Percentiles rank a stretch among this genome's conserved stretches.
phyloP scores from a whole-genome alignment of 2,113 vertebrate species.

The Tamias sibiricus region DNA sequence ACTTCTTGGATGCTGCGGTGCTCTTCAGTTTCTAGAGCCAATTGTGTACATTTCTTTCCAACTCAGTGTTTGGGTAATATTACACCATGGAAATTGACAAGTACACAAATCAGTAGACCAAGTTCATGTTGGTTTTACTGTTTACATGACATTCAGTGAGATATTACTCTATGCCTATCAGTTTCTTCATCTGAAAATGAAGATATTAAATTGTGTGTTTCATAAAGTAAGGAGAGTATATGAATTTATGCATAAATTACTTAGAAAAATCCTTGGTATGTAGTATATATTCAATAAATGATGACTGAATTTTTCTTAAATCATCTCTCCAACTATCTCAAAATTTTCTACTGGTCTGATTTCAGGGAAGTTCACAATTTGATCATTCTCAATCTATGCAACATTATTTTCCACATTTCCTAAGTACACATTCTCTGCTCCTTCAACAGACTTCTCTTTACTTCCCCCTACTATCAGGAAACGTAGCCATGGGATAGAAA shows the following conservation, averaged over 20 bases:
- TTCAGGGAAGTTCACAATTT: background rate
- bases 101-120: background rate
- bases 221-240: background rate
- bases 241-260: background rate
- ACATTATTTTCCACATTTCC: background rate
- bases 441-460: background rate
- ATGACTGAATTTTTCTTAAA: background rate
- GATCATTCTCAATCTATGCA: background rate
- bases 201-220: slow-evolving; percentile 14
- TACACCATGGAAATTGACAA: background rate
- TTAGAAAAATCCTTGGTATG: background rate
- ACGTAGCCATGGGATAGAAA: background rate
- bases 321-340: background rate
- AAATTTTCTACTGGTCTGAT: background rate
- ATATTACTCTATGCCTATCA: background rate
- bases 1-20: background rate
- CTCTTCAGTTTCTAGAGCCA: background rate
- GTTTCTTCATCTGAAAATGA: slow-evolving; percentile 23
- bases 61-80: background rate
- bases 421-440: background rate
- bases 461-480: background rate
- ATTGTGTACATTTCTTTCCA: background rate
- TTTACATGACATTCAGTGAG: background rate
- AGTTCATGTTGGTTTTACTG: background rate
- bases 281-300: background rate